These are phyloP conservation scores for Lingula anatina DNA, from an alignment of 2,888 invertebrate genomes.

Conservation along the genomic window DNA sequence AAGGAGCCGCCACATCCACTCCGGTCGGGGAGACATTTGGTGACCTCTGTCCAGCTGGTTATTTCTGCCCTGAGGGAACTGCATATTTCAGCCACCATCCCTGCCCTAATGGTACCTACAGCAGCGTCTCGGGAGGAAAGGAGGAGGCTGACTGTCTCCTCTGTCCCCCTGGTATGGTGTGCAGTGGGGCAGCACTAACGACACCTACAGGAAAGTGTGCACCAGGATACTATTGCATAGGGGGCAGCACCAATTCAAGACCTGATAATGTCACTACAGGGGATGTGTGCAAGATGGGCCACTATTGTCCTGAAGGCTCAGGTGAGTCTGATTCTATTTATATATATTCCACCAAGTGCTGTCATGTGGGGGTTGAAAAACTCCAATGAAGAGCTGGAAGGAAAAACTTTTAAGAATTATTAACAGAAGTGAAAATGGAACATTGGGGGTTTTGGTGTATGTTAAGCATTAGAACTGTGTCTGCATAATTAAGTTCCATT, in stretches of 20 bases:
- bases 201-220: slow-evolving; percentile 38
- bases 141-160: slow-evolving; percentile 27
- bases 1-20: slow-evolving; percentile 23
- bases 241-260: slow-evolving; percentile 30
- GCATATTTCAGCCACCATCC: slow-evolving; percentile 25
- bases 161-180: slow-evolving; percentile 42
- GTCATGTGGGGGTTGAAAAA: too few species aligned
- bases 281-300: slow-evolving; percentile 35
- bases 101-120: slow-evolving; percentile 46
- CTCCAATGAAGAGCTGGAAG: too few species aligned
- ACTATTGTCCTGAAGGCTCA: slow-evolving; percentile 42
- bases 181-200: slow-evolving; percentile 33
- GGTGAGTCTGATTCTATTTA: too few species aligned
- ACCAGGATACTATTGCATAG: slow-evolving; percentile 41
- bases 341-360: too few species aligned
- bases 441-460: too few species aligned
- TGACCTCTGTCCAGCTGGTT: slow-evolving; percentile 41
- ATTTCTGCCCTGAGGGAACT: slow-evolving; percentile 40
- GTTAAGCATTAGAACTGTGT: too few species aligned
- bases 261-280: slow-evolving; percentile 46
- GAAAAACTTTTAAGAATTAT: too few species aligned
- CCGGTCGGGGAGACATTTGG: slow-evolving; percentile 20
- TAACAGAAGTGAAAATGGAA: too few species aligned
- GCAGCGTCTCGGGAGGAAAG: slow-evolving; percentile 32
- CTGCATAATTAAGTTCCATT: too few species aligned